Evolutionary conservation across 2,888 invertebrate genomes (phyloP).

Genomic region (Andrena hattorfiana): DNA sequence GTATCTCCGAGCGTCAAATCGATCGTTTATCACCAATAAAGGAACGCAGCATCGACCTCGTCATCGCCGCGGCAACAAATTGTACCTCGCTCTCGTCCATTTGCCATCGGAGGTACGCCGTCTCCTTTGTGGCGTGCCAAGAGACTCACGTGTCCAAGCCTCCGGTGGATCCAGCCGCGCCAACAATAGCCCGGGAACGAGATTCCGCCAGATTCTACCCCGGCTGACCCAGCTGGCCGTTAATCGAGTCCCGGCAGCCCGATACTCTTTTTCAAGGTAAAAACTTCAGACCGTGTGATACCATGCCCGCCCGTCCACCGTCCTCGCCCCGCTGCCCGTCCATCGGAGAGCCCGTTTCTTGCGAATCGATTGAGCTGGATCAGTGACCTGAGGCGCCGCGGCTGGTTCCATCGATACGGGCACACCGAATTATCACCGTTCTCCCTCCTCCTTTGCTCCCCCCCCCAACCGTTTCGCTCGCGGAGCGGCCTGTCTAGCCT

Average conservation of each 20-base stretch:
- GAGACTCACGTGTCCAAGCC: not conserved
- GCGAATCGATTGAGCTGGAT: conserved; percentile 74
- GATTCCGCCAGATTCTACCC: conserved; percentile 35
- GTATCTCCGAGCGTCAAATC: not conserved
- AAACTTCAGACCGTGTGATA: conserved; percentile 55
- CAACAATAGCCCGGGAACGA: conserved; percentile 23
- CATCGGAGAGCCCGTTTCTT: conserved; percentile 61
- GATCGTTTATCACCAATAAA: not conserved
- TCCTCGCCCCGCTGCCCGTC: conserved; percentile 37
- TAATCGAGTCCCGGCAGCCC: conserved; percentile 47
- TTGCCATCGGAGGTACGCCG: not conserved
- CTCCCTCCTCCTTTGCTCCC: not conserved
- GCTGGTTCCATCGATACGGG: conserved; percentile 61
- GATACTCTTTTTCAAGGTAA: conserved; percentile 56
- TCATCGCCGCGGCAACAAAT: not conserved
- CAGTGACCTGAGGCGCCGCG: conserved; percentile 72
- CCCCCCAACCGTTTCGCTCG: not conserved
- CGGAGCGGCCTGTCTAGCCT: conserved; percentile 9
- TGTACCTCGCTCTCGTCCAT: not conserved
- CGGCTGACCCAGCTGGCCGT: conserved; percentile 36
- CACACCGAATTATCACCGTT: conserved; percentile 65
- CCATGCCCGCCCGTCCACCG: conserved; percentile 36
- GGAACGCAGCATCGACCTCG: not conserved
- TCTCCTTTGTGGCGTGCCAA: not conserved
- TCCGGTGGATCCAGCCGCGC: not conserved